Base-by-base conservation (phyloP, 2,797 vertebrate genomes). In the Babyrousa celebensis region DNA sequence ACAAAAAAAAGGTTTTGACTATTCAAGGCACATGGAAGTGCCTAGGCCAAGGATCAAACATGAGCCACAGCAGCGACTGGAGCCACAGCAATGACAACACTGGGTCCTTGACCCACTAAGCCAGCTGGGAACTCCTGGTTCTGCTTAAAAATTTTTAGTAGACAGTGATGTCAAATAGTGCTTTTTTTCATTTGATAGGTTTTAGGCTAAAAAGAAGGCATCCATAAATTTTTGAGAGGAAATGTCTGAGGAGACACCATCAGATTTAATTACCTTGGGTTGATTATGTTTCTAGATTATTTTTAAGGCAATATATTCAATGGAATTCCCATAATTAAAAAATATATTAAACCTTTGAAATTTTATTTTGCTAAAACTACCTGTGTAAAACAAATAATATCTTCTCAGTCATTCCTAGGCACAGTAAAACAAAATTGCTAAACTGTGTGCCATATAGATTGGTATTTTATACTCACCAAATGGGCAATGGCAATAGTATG, bases 401-500 rank as follows among this genome's bases (percentile, higher is more conserved):
- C 48, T 48, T 91, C n/a, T 91, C 65, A 63, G 67, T 67, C 48
- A 86, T 0, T 68, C 20, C 10, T 60, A 12, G 7, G 14, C 15
- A 77, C 8, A 17, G 29, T 67, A 68, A 56, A 83, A 80, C 25
- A 78, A 40, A 56, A 48, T 8, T 75, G 5, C 16, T 80, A 79
- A 54, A 29, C 52, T 27, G 7, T 25, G 52, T 12, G 8, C 15
- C 62, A 78, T 67, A 79, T 1, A 27, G n/a, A 27, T 20, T 23
- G 18, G 71, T 32, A 40, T 43, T 84, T 58, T 4, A 84, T 98
- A 99, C 99, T 99, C 98, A 99, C 99, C 99, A 17, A 99, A 99
- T 20, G 99, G 99, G 98, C 99, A 99, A 95, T 99, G 99, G 98
- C 99, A 99, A 97, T 99, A 99, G 98, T 99, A 99, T 43, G 99